Base-by-base conservation (phyloP, 1,140 invertebrate genomes). In the Eubasilissa regina region DNA sequence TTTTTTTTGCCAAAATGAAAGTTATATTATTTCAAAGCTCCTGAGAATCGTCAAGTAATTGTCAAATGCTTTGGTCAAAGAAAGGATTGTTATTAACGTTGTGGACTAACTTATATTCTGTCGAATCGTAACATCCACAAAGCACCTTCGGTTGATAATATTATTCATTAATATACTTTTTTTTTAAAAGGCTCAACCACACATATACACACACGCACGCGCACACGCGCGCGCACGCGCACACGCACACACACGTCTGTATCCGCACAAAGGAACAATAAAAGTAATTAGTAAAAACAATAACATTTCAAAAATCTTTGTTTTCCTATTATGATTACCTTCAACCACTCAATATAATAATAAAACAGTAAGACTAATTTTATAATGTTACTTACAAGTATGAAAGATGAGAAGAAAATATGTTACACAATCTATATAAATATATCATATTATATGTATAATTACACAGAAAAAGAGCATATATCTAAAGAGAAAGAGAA, bases 221-320 rank as follows among this genome's bases (percentile, higher is more conserved):
- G 1, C 6, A 6, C 25, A 35, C 25, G n/a, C 25, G 6, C 25
- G 25, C 25, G 6, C 25, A 35, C 25, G 6, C 25, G 1, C 6
- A 6, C 25, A 35, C 25, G n/a, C n/a, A 35, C 25, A 15, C 21
- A 58, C 55, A 21, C 55, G 17, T 58, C 55, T 11, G 8, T 19
- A 19, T 17, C 17, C 17, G 17, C 15, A 17, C 17, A 58, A 19
- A 58, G 19, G n/a, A 56, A 58, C 21, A 58, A 58, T 58, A 58
- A 21, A 66, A 45, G n/a, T 66, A 66, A 15, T 44, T 44, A 43
- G 9, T 66, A 43, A 12, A 66, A 66, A 19, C 15, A 47, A 44
- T 53, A 77, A 77, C 75, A 68, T 51, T 64, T 64, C 55, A 51
- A 70, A 72, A 56, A 10, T 17, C 10, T 77, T 68, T 77, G 43